Evolutionary conservation across 2,113 vertebrate genomes (phyloP).

Genomic region (Talpa occidentalis): DNA sequence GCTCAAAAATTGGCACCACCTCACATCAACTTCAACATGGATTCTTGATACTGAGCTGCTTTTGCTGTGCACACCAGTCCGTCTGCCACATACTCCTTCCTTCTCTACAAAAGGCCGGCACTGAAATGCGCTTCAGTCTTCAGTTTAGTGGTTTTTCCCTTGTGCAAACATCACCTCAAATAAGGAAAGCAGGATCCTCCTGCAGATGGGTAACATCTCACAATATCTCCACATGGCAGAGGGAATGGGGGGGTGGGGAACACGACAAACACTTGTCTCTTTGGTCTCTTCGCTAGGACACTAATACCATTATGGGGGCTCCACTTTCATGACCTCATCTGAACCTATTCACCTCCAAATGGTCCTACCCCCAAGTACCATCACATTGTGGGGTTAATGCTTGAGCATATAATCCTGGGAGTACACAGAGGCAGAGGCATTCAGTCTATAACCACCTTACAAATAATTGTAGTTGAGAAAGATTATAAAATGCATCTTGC

Average conservation of each 20-base stretch:
- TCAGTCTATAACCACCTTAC: background rate
- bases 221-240: background rate
- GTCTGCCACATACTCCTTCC: no score
- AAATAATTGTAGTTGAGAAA: background rate
- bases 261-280: background rate
- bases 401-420: background rate
- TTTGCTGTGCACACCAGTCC: background rate
- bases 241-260: background rate
- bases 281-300: background rate
- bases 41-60: background rate
- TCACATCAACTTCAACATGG: background rate
- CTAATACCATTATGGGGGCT: background rate
- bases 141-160: background rate
- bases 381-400: background rate
- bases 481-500: background rate
- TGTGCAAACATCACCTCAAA: background rate
- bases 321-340: background rate
- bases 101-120: background rate
- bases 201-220: background rate
- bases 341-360: background rate
- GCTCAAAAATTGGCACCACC: background rate
- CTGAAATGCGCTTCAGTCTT: background rate
- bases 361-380: background rate
- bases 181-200: background rate
- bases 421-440: background rate